Evolutionary conservation across 2,888 invertebrate species (phyloP), one percentile per base, ranked within the genome.

Genomic region (Proisotoma minuta): DNA sequence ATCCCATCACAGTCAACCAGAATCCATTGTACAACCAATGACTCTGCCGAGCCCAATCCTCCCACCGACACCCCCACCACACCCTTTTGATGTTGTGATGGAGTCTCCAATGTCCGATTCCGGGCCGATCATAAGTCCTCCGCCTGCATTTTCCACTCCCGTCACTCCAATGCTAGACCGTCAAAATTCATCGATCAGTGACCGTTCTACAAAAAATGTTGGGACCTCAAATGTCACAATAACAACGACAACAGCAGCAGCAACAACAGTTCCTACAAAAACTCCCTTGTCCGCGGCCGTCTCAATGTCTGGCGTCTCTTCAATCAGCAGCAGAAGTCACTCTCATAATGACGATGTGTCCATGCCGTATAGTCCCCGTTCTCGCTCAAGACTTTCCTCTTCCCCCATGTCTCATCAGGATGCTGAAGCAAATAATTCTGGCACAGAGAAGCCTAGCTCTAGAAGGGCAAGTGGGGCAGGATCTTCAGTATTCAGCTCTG

Each of bases 141-240:
- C 73, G 3, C 73, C 73, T 1, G 73, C 73, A 34, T 73, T 73
- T 47, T 72, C 72, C 3, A 69, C 73, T 50, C 73, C 71, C n/a
- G 71, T 70, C 50, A 71, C 73, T 18, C 73, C 73, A 8, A 70
- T 71, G 71, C 58, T 73, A 10, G 71, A 73, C 53, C 58, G 72
- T 43, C 72, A 72, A 28, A 69, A 70, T 26, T 72, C 72, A 4
- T 68, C 69, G 1, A 67, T 69, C 0, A 69, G 70, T 0, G 72
- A 72, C 26, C 70, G 68, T 50, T 63, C 72, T 18, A 59, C 15
- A 15, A 34, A 34, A 34, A 34, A 8, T 15, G 8, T 34, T 34
- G 34, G 49, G 24, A 18, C 26, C 24, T 26, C 49, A 4, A n/a
- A n/a, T n/a, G n/a, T n/a, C n/a, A n/a, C n/a, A n/a, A n/a, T n/a